Evolutionary conservation across 2,113 vertebrate species (phyloP).

Genomic region (Cavia aperea): DNA sequence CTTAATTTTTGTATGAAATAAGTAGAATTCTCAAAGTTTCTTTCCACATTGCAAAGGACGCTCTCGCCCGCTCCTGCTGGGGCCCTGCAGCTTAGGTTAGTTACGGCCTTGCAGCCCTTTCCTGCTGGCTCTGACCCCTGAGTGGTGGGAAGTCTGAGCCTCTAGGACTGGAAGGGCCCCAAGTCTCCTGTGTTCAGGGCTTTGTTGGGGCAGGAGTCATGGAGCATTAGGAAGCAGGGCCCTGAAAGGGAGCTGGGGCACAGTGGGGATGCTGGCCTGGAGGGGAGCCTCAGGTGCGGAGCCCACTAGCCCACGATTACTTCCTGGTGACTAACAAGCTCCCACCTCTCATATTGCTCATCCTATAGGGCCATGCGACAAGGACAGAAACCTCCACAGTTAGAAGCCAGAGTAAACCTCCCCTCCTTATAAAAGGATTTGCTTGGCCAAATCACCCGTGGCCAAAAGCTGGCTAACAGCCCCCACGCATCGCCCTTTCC

Average conservation of each 20-base stretch:
- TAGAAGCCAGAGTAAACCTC: neutral
- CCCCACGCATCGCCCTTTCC: neutral
- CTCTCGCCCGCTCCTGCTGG: neutral
- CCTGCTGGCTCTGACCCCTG: neutral
- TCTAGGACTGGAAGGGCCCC: neutral
- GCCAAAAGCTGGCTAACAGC: neutral
- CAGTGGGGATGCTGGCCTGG: neutral
- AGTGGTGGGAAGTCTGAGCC: neutral
- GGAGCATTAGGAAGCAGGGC: neutral
- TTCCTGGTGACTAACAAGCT: neutral
- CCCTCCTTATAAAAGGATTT: neutral
- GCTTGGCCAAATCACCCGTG: neutral
- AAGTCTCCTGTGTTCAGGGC: neutral
- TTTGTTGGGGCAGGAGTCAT: neutral
- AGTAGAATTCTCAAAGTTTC: neutral
- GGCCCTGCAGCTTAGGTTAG: neutral
- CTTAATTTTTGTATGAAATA: neutral
- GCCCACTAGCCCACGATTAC: neutral
- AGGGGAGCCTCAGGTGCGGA: neutral
- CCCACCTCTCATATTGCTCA: neutral
- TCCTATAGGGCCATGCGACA: neutral
- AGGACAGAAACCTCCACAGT: neutral
- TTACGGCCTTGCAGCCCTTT: neutral
- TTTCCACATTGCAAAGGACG: neutral
- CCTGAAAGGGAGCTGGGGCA: neutral